Base-by-base conservation (phyloP, 2,797 vertebrate genomes). In the Hipposideros larvatus region DNA sequence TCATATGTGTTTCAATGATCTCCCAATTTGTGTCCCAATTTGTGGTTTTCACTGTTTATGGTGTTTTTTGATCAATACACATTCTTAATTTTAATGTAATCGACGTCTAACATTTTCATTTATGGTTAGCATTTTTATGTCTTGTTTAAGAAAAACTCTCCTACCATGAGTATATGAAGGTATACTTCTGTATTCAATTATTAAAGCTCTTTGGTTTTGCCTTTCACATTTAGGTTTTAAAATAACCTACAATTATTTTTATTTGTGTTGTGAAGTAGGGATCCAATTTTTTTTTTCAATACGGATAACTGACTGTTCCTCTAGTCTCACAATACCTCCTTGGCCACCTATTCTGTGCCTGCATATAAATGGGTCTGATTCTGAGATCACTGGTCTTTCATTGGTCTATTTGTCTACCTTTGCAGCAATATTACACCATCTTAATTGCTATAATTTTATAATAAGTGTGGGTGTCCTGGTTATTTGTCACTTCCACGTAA, bases 11-110 rank as follows among this genome's bases (percentile, higher is more conserved):
- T 95, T 96, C 31, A 48, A 59, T 87, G 71, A 70, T 57, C 88
- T 94, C 71, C 46, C 41, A 94, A 65, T 79, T 90, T 96, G 57
- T 80, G 24, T 94, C 71, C 46, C 48, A 94, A 65, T 74, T 90
- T 96, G 57, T 80, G 24, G n/a, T 84, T 87, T 90, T 92, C 77
- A 85, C 59, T 87, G n/a, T 63, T 90, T 73, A 86, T 66, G 48
- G 87, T 87, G n/a, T 48, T 61, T 78, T 82, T 84, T 70, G 53
- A 71, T 93, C 65, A 91, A 51, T 5, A 94, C 26, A 59, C n/a
- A 91, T 91, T 80, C 41, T 93, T 89, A 87, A 92, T 87, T 79
- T 95, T 83, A 85, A 86, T 68, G 19, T 14, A 70, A 95, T 43
- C 80, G 31, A 73, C 53, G 77, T 95, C 92, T 77, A 71, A 71